Percentiles rank a stretch among this genome's conserved stretches.
Evolutionary conservation across 2,888 invertebrate species (phyloP).

Genomic region (Mythimna lalbum): DNA sequence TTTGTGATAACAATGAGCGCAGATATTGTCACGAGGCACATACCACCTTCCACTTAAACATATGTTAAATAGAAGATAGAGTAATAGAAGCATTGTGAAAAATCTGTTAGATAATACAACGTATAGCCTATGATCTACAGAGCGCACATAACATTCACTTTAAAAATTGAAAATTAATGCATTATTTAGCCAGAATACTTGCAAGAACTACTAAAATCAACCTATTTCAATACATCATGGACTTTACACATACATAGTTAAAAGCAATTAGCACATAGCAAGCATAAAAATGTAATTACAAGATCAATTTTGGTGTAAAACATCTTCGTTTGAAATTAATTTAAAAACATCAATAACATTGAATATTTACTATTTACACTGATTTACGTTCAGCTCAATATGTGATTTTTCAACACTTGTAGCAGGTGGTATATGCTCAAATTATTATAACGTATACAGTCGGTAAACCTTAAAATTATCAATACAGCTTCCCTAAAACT

Average conservation of each 20-base stretch:
- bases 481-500: conserved; percentile 39
- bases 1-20: conserved; percentile 74
- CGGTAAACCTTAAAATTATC: conserved; percentile 48
- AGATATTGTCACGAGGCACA: conserved; percentile 80
- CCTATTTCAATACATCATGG: conserved; percentile 12
- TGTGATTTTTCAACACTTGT: not conserved
- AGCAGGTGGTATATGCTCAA: conserved; percentile 53
- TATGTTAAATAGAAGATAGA: conserved; percentile 8
- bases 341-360: not conserved
- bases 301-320: conserved; percentile 22
- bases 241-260: conserved; percentile 19
- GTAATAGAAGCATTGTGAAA: conserved; percentile 29
- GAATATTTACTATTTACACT: conserved; percentile 23
- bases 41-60: conserved; percentile 55
- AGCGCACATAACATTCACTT: conserved; percentile 12
- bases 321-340: conserved; percentile 2
- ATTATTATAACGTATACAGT: conserved; percentile 51
- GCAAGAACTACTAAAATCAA: conserved; percentile 21
- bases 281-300: conserved; percentile 18
- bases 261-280: conserved; percentile 21
- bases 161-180: conserved; percentile 14
- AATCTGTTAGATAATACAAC: conserved; percentile 33
- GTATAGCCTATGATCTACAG: conserved; percentile 27
- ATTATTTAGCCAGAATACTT: not conserved
- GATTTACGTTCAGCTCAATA: conserved; percentile 26